Percentiles rank a stretch among this genome's conserved stretches.
Evolutionary conservation across 2,113 vertebrate species (phyloP).

Genomic region (Pimephales promelas): DNA sequence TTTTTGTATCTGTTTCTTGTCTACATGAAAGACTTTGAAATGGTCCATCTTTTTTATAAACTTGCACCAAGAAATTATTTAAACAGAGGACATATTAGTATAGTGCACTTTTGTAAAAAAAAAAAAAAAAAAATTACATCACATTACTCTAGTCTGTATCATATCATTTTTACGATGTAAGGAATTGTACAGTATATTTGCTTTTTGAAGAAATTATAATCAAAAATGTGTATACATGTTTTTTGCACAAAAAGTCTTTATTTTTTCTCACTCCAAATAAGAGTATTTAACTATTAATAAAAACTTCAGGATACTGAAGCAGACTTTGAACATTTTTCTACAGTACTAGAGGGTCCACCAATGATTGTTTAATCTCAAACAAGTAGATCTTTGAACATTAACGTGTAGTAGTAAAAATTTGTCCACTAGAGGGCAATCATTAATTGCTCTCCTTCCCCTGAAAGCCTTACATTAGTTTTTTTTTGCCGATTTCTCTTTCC

Average conservation of each 20-base stretch:
- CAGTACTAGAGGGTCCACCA: neutral
- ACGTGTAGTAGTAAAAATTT: constrained; percentile 1
- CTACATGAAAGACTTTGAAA: neutral
- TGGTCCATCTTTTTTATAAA: constrained; percentile 2
- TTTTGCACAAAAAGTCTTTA: constrained; percentile 46
- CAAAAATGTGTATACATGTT: neutral
- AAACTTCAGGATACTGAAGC: constrained; percentile 20
- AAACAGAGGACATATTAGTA: neutral
- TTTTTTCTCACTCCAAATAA: constrained; percentile 51
- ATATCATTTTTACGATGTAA: constrained; percentile 33
- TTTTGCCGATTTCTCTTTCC: constrained; percentile 1
- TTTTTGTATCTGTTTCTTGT: neutral
- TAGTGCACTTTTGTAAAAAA: constrained; percentile 46
- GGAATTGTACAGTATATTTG: neutral
- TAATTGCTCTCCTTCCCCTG: constrained; percentile 1
- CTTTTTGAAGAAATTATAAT: neutral
- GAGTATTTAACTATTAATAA: constrained; percentile 45
- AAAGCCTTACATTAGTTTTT: neutral
- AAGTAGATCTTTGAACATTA: neutral
- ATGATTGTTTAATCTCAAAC: no score
- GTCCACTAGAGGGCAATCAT: constrained; percentile 65
- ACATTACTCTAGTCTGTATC: constrained; percentile 38
- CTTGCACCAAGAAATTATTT: constrained; percentile 21
- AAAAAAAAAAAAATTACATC: no score
- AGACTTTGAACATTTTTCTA: neutral